A percentile compares a stretch with the other conserved stretches of the same genome.
These are phyloP conservation scores for Oopsacas minuta DNA, from an alignment of 37 sponge, comb jelly and placozoan species.

Conservation along the genomic window DNA sequence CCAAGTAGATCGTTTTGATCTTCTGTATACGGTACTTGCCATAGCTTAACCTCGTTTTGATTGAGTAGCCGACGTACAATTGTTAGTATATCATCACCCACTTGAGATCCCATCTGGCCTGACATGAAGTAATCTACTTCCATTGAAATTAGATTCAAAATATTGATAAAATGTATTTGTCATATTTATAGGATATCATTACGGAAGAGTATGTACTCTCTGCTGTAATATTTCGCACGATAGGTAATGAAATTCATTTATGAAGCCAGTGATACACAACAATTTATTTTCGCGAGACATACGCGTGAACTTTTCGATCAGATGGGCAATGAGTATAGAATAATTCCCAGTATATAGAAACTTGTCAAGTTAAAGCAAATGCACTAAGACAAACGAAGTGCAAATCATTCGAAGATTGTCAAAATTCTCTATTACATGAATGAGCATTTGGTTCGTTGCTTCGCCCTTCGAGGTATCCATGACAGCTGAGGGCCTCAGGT, in stretches of 20 bases:
- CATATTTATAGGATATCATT: neutral
- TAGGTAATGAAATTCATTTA: neutral
- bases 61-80: constrained; percentile 15
- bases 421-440: no score
- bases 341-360: neutral
- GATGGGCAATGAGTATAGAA: neutral
- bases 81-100: neutral
- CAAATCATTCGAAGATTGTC: no score
- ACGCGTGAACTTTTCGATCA: neutral
- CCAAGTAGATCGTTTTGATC: neutral
- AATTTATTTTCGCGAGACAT: neutral
- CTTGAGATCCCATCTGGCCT: constrained; percentile 1
- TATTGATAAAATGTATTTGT: no score
- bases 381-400: neutral
- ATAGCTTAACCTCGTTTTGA: neutral
- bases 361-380: neutral
- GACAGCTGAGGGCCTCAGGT: no score
- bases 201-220: no score
- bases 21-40: neutral
- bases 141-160: no score
- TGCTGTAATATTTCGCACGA: neutral
- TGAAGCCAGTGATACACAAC: neutral
- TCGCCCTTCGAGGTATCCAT: no score
- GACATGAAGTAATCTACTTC: neutral
- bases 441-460: no score